phyloP scores from a whole-genome alignment of 2,113 vertebrate genomes.

The Bubo bubo region DNA sequence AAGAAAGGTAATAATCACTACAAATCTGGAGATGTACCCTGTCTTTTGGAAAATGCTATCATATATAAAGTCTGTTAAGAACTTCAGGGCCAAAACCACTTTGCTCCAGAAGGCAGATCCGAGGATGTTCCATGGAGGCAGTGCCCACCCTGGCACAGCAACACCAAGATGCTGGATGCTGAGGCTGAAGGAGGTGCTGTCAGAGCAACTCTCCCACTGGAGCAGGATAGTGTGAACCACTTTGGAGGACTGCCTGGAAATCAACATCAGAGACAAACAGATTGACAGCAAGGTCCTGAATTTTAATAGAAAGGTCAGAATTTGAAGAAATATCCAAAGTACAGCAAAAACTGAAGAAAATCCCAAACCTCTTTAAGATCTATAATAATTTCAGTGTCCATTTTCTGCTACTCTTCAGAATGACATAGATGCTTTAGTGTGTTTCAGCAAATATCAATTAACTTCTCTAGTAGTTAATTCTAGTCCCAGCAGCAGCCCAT shows the following conservation, averaged over 20 bases:
- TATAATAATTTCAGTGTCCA: background rate
- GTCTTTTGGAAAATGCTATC: background rate
- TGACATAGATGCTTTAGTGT: background rate
- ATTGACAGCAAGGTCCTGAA: background rate
- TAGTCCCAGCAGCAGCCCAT: background rate
- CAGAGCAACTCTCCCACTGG: background rate
- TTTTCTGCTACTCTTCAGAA: background rate
- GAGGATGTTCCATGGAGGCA: background rate
- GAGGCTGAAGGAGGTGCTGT: background rate
- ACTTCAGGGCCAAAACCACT: background rate
- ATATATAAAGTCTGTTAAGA: background rate
- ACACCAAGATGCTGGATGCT: background rate
- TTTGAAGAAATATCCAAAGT: background rate
- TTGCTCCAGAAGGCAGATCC: background rate
- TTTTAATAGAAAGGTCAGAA: constrained; percentile 29
- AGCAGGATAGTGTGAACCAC: background rate
- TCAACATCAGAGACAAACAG: background rate
- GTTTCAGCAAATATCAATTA: background rate
- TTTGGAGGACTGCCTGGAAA: background rate
- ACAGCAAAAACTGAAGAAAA: background rate
- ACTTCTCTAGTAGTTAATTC: background rate
- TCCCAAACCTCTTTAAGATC: background rate
- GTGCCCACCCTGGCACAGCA: background rate
- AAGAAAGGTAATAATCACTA: background rate
- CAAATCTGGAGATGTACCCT: background rate